Conservation (phyloP, 1,140 invertebrate genomes). For the Halesus radiatus region DNA sequence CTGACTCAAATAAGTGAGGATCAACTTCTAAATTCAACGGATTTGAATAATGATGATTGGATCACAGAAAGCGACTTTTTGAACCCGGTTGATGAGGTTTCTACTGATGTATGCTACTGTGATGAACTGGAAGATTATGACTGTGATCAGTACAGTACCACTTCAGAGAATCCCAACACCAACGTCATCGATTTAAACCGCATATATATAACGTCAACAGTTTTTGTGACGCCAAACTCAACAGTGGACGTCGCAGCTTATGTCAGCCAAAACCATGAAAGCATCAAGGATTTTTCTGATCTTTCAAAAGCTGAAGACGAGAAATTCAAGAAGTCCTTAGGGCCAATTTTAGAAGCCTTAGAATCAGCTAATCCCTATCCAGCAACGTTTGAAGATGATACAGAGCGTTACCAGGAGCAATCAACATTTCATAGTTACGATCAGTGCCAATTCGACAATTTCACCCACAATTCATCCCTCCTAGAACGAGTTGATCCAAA, state of each 20-base stretch:
- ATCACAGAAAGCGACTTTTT: background rate
- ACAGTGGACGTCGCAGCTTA: no score
- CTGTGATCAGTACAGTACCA: background rate
- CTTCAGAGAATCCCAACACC: no score
- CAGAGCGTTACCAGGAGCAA: background rate
- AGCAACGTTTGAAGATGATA: background rate
- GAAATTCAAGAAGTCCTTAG: background rate
- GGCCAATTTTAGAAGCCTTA: background rate
- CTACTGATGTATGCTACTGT: background rate
- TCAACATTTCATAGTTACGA: conserved; percentile 11
- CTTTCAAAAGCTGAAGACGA: background rate
- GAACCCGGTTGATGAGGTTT: background rate
- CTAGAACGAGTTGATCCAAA: background rate
- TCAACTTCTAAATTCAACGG: background rate
- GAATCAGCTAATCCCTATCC: background rate
- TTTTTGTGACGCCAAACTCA: background rate
- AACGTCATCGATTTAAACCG: background rate
- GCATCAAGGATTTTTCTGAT: no score
- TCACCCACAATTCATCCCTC: background rate
- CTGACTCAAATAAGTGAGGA: background rate
- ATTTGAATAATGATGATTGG: background rate
- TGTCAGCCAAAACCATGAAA: background rate
- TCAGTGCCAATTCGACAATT: conserved; percentile 8
- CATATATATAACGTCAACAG: background rate
- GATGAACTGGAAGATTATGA: background rate